Conservation (phyloP, 1,140 invertebrate species). For the Calephelis nemesis region DNA sequence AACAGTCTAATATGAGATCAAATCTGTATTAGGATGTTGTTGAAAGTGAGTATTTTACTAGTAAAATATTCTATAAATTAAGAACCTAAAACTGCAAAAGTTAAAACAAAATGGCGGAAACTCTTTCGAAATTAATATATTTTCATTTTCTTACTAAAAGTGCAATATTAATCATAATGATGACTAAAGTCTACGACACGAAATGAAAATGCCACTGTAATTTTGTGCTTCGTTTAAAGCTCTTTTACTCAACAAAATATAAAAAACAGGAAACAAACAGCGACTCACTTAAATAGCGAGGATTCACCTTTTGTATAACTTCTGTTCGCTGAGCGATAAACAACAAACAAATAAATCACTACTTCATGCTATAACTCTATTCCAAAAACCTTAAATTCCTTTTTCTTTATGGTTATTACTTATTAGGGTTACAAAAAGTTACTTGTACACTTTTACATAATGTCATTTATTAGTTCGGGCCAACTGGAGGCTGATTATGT, state of each 20-base stretch:
- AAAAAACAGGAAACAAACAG: not conserved
- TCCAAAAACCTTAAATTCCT: no score
- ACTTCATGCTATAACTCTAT: not conserved
- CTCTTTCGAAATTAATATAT: not conserved
- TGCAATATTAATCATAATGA: slow-evolving; percentile 5
- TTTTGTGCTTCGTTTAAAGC: slow-evolving; percentile 10
- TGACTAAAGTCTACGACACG: slow-evolving; percentile 7
- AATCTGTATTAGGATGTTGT: no score
- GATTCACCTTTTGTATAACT: slow-evolving; percentile 4
- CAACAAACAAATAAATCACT: slow-evolving; percentile 2
- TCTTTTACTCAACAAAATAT: slow-evolving; percentile 8
- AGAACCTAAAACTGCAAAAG: no score
- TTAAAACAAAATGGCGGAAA: not conserved
- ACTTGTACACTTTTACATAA: no score
- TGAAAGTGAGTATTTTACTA: no score
- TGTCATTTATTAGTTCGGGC: no score
- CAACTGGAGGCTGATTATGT: no score
- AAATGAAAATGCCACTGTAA: slow-evolving; percentile 7
- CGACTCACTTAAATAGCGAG: not conserved
- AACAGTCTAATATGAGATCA: no score
- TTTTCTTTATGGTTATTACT: no score
- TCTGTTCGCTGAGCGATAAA: not conserved
- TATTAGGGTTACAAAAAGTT: no score
- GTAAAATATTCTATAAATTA: no score
- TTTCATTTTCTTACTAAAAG: slow-evolving; percentile 8